A percentile compares a stretch with the other conserved stretches of the same genome.
Evolutionary conservation across 30 jellyfish, hydroid and myxozoan genomes (phyloP).

Genomic region (Clytia hemisphaerica): DNA sequence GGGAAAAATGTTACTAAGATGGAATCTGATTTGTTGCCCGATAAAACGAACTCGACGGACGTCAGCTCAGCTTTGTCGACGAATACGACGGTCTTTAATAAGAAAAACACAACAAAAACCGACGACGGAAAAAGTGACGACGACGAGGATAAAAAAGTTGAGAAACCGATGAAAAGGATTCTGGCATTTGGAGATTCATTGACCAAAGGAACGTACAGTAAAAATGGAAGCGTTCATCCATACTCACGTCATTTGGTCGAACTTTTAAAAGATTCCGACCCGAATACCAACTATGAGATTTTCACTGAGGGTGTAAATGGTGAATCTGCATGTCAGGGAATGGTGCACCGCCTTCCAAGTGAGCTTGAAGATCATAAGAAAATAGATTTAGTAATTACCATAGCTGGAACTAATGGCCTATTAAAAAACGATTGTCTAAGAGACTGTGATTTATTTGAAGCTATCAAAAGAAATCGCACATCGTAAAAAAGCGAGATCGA

Average conservation of each 20-base stretch:
- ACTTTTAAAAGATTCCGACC: constrained; percentile 14
- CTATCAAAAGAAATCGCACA: constrained; percentile 41
- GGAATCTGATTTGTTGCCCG: too few relatives aligned
- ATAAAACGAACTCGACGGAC: too few relatives aligned
- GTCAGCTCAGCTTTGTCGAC: too few relatives aligned
- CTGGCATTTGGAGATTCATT: constrained; percentile 84
- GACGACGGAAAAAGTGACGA: background rate
- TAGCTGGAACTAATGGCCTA: constrained; percentile 86
- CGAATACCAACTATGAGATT: constrained; percentile 8
- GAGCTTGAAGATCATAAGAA: constrained; percentile 20
- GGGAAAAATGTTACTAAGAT: too few relatives aligned
- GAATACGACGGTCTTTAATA: too few relatives aligned
- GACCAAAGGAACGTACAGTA: constrained; percentile 65
- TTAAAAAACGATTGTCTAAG: constrained; percentile 22
- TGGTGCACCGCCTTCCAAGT: constrained; percentile 53
- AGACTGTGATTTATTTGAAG: constrained; percentile 19
- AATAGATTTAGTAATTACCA: constrained; percentile 48
- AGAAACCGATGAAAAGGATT: constrained; percentile 8
- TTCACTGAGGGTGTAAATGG: constrained; percentile 61
- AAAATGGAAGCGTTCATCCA: constrained; percentile 53
- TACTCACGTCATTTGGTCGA: constrained; percentile 36
- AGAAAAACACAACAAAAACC: background rate
- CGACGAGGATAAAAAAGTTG: background rate
- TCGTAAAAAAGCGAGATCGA: constrained; percentile 38
- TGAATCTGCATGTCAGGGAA: constrained; percentile 55